Evolutionary conservation across 2,113 vertebrate genomes (phyloP).

Genomic region (Asarcornis scutulata): DNA sequence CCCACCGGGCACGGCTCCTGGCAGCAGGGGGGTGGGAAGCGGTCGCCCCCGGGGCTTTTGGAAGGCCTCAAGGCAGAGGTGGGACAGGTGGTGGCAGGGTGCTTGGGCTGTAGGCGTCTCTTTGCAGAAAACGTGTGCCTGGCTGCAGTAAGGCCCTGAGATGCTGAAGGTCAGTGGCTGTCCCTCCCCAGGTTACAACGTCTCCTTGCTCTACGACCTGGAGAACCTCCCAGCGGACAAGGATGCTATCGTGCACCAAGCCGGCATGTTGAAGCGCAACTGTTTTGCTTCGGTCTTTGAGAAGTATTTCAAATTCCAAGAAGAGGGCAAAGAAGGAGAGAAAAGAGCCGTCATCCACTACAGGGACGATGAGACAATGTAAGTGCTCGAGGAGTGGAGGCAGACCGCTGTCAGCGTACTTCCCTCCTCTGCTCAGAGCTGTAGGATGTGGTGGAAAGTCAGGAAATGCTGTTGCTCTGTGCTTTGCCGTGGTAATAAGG

Average conservation of each 20-base stretch:
- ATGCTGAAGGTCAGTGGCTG: background rate
- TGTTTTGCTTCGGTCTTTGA: slow-evolving; percentile 98
- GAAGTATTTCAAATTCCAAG: slow-evolving; percentile 99
- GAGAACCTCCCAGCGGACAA: slow-evolving; percentile 91
- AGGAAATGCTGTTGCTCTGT: background rate
- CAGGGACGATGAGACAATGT: slow-evolving; percentile 98
- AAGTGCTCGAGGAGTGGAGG: slow-evolving; percentile 50
- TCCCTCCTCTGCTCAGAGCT: background rate
- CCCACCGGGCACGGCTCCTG: background rate
- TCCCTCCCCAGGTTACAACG: slow-evolving; percentile 83
- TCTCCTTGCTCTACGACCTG: slow-evolving; percentile 90
- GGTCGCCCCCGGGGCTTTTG: background rate
- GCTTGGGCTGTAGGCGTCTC: background rate
- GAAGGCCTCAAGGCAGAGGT: background rate
- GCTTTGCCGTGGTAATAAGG: background rate
- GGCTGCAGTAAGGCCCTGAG: background rate
- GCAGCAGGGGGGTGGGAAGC: background rate
- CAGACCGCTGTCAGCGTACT: fast-evolving
- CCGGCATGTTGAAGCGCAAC: slow-evolving; percentile 95
- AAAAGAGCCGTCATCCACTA: slow-evolving; percentile 96
- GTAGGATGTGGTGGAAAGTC: background rate
- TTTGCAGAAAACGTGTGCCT: background rate
- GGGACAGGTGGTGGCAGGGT: background rate
- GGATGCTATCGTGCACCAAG: slow-evolving; percentile 90
- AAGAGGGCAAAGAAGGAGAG: slow-evolving; percentile 96